Conservation (phyloP, 2,113 vertebrate genomes). For the Macroglossus sobrinus region DNA sequence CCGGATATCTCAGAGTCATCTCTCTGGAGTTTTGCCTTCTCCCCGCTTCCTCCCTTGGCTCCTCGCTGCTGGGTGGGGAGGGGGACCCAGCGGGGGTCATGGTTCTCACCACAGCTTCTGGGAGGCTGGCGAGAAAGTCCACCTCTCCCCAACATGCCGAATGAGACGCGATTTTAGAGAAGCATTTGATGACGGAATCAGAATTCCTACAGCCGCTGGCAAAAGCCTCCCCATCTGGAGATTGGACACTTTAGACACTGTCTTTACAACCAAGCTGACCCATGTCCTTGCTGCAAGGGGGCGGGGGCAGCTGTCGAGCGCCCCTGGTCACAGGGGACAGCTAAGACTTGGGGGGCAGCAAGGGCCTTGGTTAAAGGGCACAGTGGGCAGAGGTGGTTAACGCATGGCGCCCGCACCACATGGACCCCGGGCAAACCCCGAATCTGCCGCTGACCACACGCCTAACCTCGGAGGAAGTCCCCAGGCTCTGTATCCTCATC, state of each 20-base stretch:
- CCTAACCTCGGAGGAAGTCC: not conserved
- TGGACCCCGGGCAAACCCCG: rapidly evolving
- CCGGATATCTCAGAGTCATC: rapidly evolving
- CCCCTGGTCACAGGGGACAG: not conserved
- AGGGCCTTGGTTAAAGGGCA: too few species aligned
- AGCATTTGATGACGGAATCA: rapidly evolving
- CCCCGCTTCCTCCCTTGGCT: rapidly evolving
- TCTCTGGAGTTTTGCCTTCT: not conserved
- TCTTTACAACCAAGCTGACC: not conserved
- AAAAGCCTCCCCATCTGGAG: too few species aligned
- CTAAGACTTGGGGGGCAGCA: not conserved
- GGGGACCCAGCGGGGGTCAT: not conserved
- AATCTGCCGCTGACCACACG: not conserved
- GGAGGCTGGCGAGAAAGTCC: not conserved
- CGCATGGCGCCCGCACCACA: not conserved
- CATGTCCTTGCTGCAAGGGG: too few species aligned
- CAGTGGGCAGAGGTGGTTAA: too few species aligned
- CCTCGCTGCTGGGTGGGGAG: rapidly evolving
- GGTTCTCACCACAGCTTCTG: rapidly evolving
- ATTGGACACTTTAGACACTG: rapidly evolving
- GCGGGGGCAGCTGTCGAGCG: not conserved
- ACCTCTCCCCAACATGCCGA: not conserved
- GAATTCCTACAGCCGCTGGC: not conserved
- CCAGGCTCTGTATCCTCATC: rapidly evolving
- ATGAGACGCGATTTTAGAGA: not conserved